These are phyloP conservation scores for Ginglymostoma cirratum DNA, from an alignment of 2,113 vertebrate species.

Conservation along the genomic window DNA sequence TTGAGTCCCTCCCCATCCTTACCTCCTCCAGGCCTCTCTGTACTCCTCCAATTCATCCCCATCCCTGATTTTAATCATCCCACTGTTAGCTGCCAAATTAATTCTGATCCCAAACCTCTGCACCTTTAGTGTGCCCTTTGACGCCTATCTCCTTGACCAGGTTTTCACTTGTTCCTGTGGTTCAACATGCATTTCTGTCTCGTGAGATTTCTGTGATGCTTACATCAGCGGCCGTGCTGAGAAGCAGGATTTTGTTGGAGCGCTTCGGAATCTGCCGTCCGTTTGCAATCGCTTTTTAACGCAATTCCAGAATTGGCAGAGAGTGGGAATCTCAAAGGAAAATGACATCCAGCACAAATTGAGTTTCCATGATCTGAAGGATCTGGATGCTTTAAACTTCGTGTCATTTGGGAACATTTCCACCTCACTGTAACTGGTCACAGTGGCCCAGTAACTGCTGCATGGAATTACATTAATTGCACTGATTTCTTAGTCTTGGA, in stretches of 20 bases:
- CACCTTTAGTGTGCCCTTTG: no score
- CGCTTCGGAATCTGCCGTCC: background rate
- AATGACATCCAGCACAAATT: background rate
- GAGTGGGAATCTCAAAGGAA: background rate
- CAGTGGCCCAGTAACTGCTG: no score
- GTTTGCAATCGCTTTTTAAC: background rate
- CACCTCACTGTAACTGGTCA: no score
- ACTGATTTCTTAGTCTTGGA: background rate
- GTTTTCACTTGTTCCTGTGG: background rate
- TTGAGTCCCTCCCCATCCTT: no score
- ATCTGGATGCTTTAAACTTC: background rate
- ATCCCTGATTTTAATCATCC: no score
- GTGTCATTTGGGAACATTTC: background rate
- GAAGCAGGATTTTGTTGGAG: background rate
- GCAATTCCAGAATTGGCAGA: background rate
- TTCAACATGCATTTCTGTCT: background rate
- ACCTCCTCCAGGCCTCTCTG: no score
- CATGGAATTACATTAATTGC: background rate
- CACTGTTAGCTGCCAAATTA: no score
- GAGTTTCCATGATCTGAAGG: background rate
- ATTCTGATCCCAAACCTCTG: no score
- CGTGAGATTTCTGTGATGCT: background rate
- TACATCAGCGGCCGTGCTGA: background rate
- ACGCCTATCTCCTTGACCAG: no score
- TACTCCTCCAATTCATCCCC: no score